A percentile compares a stretch with the other conserved stretches of the same genome.
Evolutionary conservation across 2,797 vertebrate species (phyloP).

Genomic region (Hapalemur alaotrensis): DNA sequence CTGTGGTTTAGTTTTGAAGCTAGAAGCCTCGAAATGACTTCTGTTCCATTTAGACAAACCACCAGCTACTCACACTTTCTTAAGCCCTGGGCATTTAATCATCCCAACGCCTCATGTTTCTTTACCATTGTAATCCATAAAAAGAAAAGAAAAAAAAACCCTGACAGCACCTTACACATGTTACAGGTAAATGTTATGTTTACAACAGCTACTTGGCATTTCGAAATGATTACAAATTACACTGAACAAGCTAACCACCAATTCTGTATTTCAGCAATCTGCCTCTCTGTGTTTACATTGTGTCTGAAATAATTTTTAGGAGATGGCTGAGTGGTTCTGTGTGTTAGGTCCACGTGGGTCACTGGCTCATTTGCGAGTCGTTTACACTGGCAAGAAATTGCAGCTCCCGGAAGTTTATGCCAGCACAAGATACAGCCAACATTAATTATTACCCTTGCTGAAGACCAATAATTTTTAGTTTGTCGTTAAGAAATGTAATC

Average conservation of each 20-base stretch:
- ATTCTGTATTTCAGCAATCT: background rate
- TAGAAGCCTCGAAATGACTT: background rate
- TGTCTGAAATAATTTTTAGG: constrained; percentile 3
- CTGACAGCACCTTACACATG: rapidly evolving
- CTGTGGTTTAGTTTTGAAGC: background rate
- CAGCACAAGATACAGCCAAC: background rate
- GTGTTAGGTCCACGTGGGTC: background rate
- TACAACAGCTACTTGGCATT: background rate
- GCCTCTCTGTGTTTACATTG: background rate
- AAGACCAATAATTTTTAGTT: background rate
- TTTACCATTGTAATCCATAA: no score
- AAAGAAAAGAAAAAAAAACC: background rate
- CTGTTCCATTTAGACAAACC: background rate
- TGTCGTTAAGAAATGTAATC: constrained; percentile 36
- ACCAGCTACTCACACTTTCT: no score
- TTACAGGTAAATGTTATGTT: background rate
- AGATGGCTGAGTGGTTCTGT: background rate
- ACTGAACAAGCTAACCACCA: background rate
- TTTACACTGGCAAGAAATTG: background rate
- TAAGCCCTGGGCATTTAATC: background rate
- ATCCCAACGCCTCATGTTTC: rapidly evolving
- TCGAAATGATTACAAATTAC: background rate
- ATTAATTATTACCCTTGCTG: background rate
- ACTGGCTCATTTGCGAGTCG: background rate
- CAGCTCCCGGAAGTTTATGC: rapidly evolving